These are phyloP conservation scores for Auanema sp. DNA, from an alignment of 2,888 invertebrate genomes.

Conservation along the genomic window DNA sequence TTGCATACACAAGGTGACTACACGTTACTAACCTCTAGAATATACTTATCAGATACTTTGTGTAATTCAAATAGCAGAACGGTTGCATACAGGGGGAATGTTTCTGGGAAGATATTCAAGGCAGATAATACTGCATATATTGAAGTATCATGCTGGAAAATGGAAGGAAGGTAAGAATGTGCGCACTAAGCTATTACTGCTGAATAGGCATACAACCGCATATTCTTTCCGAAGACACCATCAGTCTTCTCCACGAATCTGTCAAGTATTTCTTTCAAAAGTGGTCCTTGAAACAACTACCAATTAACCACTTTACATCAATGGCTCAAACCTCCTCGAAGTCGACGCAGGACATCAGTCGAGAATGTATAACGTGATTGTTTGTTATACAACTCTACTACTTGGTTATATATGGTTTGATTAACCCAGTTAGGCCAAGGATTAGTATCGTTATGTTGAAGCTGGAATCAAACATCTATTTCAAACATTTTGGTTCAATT, in stretches of 20 bases:
- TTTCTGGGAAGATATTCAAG: constrained; percentile 48
- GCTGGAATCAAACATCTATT: constrained; percentile 22
- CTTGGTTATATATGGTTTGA: constrained; percentile 32
- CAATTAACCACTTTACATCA: background rate
- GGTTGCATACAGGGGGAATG: constrained; percentile 58
- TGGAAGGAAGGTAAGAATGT: background rate
- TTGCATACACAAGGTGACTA: too few species aligned
- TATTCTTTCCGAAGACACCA: constrained; percentile 34
- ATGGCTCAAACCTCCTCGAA: constrained; percentile 49
- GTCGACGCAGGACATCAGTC: constrained; percentile 41
- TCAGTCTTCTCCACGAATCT: constrained; percentile 44
- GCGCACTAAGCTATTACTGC: too few species aligned
- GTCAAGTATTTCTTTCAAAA: constrained; percentile 52
- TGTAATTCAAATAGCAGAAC: constrained; percentile 58
- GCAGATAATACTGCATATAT: constrained; percentile 55
- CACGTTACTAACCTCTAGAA: constrained; percentile 28
- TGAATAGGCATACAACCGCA: constrained; percentile 59
- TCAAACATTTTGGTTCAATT: constrained; percentile 5
- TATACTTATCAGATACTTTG: constrained; percentile 26
- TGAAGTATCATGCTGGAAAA: constrained; percentile 58
- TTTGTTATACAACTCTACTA: constrained; percentile 50
- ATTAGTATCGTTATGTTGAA: constrained; percentile 43
- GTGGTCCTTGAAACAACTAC: constrained; percentile 38
- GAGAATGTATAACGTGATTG: constrained; percentile 43
- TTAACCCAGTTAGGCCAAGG: constrained; percentile 58